These are phyloP conservation scores for Petaurus breviceps DNA, from an alignment of 2,113 vertebrate species.

Conservation along the genomic window DNA sequence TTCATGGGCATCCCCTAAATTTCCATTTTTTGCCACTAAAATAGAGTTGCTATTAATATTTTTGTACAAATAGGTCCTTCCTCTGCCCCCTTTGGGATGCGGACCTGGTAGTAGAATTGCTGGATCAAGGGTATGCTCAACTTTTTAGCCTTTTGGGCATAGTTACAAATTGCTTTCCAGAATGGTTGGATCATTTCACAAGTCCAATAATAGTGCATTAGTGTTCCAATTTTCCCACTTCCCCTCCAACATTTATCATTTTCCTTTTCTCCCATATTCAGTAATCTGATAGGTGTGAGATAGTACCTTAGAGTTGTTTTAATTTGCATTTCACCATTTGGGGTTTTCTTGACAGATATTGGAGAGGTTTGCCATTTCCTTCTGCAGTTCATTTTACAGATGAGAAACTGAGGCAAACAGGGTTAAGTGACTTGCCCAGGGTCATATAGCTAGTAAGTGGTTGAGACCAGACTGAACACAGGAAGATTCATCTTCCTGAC, in stretches of 20 bases:
- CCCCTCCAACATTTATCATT: not conserved
- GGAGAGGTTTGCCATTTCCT: not conserved
- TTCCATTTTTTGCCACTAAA: not conserved
- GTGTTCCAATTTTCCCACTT: not conserved
- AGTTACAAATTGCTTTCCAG: not conserved
- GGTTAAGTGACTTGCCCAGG: too few relatives aligned
- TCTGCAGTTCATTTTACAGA: not conserved
- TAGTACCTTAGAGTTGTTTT: not conserved
- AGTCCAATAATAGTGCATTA: not conserved
- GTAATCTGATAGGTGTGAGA: not conserved
- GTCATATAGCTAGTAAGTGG: too few relatives aligned
- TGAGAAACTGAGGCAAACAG: too few relatives aligned
- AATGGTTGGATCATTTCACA: not conserved
- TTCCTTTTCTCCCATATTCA: not conserved
- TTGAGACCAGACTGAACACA: too few relatives aligned
- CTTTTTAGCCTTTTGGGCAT: not conserved
- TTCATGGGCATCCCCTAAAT: too few relatives aligned
- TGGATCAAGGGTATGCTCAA: too few relatives aligned
- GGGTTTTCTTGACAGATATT: not conserved
- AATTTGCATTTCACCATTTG: not conserved
- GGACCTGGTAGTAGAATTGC: too few relatives aligned
- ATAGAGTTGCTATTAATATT: too few relatives aligned
- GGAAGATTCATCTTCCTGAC: not conserved
- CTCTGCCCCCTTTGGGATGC: too few relatives aligned
- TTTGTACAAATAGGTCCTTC: not conserved